Conservation (phyloP, 2,797 vertebrate genomes). For the Peromyscus melanophrys region DNA sequence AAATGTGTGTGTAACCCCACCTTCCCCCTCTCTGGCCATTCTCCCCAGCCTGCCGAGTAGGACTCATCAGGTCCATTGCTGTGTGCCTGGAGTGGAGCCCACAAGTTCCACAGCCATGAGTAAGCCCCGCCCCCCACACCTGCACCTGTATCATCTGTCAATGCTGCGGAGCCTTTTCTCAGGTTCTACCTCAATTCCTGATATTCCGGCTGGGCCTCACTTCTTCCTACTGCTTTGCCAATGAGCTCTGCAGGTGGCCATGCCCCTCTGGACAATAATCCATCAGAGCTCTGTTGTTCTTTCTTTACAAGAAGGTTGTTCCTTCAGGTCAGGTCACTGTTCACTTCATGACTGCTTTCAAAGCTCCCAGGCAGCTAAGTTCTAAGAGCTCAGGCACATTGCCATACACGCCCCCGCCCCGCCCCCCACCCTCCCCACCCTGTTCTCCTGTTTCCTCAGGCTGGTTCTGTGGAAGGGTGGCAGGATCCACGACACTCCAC, state of each 20-base stretch:
- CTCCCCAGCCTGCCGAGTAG: background rate
- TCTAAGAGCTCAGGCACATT: background rate
- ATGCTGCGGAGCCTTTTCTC: background rate
- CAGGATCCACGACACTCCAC: background rate
- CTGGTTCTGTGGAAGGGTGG: background rate
- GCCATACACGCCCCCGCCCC: background rate
- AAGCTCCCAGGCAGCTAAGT: background rate
- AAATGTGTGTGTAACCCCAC: background rate
- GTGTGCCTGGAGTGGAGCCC: conserved; percentile 7
- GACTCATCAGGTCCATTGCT: background rate
- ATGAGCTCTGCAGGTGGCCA: background rate
- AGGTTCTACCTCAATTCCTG: background rate
- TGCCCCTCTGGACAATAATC: conserved; percentile 11
- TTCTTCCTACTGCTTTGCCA: conserved; percentile 26
- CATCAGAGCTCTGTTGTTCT: background rate
- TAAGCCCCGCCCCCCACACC: too few species aligned
- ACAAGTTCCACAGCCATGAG: background rate
- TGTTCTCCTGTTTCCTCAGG: background rate
- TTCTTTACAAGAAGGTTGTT: background rate
- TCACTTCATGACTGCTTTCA: conserved; percentile 37
- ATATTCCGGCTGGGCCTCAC: background rate
- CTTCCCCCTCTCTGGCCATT: background rate
- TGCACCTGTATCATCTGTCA: background rate
- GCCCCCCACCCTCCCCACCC: background rate
- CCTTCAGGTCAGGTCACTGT: background rate